Evolutionary conservation across 2,113 vertebrate genomes (phyloP), one percentile per base, ranked within the genome.

Genomic region (Alethe diademata): DNA sequence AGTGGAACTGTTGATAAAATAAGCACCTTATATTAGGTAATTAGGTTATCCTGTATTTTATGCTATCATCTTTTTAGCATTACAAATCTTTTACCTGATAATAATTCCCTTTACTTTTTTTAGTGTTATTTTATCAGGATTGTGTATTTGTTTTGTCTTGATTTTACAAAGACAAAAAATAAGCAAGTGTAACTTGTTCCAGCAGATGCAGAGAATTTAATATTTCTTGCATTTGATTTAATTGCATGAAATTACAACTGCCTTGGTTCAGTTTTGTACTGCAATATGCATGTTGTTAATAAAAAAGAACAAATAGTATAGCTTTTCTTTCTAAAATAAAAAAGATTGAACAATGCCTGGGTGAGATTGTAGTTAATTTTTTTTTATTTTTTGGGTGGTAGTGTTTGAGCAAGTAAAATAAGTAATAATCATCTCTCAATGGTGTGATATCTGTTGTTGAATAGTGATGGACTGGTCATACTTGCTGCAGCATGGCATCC

Each of bases 401-500:
- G 38, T 65, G 35, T 62, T 66, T 73, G 28, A 73, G 28, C 38
- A 58, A 26, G 16, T 60, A 24, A 80, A 56, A 33, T 61, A 14
- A 4, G 3, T 62, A 23, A 14, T 69, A 31, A 29, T 47, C 4
- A 19, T 54, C 26, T 93, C 45, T 87, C 43, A 48, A 1, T 1
- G 36, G 7, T 56, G 29, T 87, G 51, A 2, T 57, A 20, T 40
- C 31, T 93, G 31, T 72, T 78, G 60, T 93, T 93, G n/a, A 53
- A 57, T 54, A 99, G 99, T 38, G 97, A 98, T 23, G 99, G 99
- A 6, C 96, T 99, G 91, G 98, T 99, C 96, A 96, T 99, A 69
- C 89, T 99, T 97, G 98, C 98, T 72, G 99, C 98, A 58, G 99
- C 99, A 0, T 99, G 99, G 99, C 98, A 99, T 93, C 98, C 97